Percentiles rank a stretch among this genome's conserved stretches.
These are phyloP conservation scores for Xiphophorus birchmanni DNA, from an alignment of 2,797 vertebrate species.

Conservation along the genomic window DNA sequence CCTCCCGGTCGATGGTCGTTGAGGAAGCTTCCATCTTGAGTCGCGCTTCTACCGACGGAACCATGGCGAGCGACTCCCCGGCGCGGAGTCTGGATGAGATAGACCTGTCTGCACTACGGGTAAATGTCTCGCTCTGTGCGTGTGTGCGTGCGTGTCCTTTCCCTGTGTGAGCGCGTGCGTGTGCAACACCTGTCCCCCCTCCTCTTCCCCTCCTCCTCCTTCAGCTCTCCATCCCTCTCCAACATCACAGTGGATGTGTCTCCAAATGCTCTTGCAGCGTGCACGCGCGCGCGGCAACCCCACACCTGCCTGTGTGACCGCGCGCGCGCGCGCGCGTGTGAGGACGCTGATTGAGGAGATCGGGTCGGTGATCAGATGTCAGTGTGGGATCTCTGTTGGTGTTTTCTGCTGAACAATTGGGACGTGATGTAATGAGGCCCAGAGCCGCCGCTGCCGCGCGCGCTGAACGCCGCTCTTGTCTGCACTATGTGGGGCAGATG, in stretches of 20 bases:
- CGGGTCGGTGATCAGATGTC: constrained; percentile 16
- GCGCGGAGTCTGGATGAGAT: constrained; percentile 97
- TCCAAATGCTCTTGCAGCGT: constrained; percentile 33
- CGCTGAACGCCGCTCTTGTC: constrained; percentile 46
- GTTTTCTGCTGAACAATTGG: constrained; percentile 58
- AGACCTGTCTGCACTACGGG: constrained; percentile 95
- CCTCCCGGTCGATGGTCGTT: constrained; percentile 70
- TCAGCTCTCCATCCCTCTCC: constrained; percentile 6
- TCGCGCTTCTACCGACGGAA: constrained; percentile 70
- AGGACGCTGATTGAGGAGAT: constrained; percentile 45
- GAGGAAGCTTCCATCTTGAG: constrained; percentile 75
- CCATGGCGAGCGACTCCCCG: constrained; percentile 97
- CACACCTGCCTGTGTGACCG: constrained; percentile 7
- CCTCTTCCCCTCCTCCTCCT: neutral
- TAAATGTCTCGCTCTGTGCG: constrained; percentile 57
- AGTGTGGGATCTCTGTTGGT: constrained; percentile 37
- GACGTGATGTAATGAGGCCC: constrained; percentile 65
- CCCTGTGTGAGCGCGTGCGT: constrained; percentile 32
- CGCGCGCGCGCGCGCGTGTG: constrained; percentile 17
- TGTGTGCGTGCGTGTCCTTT: constrained; percentile 12
- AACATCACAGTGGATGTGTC: constrained; percentile 34
- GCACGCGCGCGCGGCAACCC: neutral
- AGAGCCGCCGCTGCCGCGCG: constrained; percentile 35
- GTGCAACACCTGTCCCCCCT: constrained; percentile 55
- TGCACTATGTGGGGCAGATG: constrained; percentile 67